Evolutionary conservation across 2,797 vertebrate species (phyloP), one percentile per base, ranked within the genome.

Genomic region (Pseudochromis fuscus): DNA sequence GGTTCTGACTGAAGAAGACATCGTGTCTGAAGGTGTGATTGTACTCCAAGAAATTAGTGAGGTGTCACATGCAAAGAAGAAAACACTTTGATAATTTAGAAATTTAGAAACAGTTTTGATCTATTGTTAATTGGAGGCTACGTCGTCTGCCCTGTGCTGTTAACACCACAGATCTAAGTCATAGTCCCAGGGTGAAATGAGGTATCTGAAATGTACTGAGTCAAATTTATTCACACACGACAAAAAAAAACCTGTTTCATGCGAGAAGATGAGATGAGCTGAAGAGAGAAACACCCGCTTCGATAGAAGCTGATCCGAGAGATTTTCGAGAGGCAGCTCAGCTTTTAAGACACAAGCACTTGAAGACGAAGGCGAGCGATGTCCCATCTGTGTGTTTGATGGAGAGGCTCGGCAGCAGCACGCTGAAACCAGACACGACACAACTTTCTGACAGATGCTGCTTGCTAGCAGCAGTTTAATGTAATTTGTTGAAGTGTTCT

Each of bases 381-480:
- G 53, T 49, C 52, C 71, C 81, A 68, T 82, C 79, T 85, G 77
- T 74, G 77, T 62, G 63, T 75, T 87, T 77, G 66, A 45, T 56
- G 19, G 57, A 82, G 69, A 81, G 68, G 68, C 75, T 81, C 51
- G 40, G 70, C 78, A 66, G 61, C 60, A 48, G 58, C 53, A 50
- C 67, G 52, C 63, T 70, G 45, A 67, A 81, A 66, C 48, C 71
- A 75, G 70, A 59, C 72, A 67, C 3, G 1, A 30, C 44, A 5
- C 63, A 72, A 72, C 71, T 74, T 74, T 67, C 69, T 69, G 70
- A 80, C 82, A 85, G 81, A 86, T 78, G 78, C 73, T 64, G 56
- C 67, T 70, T 18, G 31, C 60, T 68, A 19, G 50, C 64, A 71
- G 65, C 75, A n/a, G 42, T 73, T 66, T 30, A 49, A 52, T 65